These are phyloP conservation scores for Sphaerophoria rueppellii DNA, from an alignment of 2,888 invertebrate genomes.

Conservation along the genomic window DNA sequence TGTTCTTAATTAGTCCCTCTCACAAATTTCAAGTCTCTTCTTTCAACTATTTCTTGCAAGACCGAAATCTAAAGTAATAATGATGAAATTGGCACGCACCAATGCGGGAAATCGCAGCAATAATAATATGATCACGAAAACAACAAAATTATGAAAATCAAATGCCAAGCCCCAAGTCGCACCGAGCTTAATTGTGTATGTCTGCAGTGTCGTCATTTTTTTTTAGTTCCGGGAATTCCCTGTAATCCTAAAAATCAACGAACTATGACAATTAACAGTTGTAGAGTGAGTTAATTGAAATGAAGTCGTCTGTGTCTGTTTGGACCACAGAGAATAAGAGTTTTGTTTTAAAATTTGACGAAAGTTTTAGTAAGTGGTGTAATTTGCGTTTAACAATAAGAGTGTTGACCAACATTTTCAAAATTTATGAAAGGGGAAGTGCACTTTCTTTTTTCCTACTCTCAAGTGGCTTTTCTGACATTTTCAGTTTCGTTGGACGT, in stretches of 20 bases:
- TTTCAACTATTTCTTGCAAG: conserved; percentile 1
- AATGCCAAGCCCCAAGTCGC: not conserved
- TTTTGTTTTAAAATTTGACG: no score
- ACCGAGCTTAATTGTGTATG: not conserved
- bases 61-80: not conserved
- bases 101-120: conserved; percentile 12
- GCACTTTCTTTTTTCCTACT: no score
- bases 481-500: no score
- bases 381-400: no score
- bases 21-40: not conserved
- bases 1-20: no score
- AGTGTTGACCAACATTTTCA: no score
- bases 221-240: conserved; percentile 34
- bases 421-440: no score
- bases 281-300: not conserved
- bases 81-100: conserved; percentile 26
- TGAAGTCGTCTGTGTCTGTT: not conserved
- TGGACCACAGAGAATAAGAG: no score
- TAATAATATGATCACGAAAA: not conserved
- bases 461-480: no score
- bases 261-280: conserved; percentile 6
- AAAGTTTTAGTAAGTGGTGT: no score
- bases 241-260: conserved; percentile 22
- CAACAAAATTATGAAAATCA: conserved; percentile 2
- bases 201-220: not conserved